Percentiles rank a stretch among this genome's conserved stretches.
These are phyloP conservation scores for Microcebus lehilahytsara DNA, from an alignment of 2,113 vertebrate species.

Conservation along the genomic window DNA sequence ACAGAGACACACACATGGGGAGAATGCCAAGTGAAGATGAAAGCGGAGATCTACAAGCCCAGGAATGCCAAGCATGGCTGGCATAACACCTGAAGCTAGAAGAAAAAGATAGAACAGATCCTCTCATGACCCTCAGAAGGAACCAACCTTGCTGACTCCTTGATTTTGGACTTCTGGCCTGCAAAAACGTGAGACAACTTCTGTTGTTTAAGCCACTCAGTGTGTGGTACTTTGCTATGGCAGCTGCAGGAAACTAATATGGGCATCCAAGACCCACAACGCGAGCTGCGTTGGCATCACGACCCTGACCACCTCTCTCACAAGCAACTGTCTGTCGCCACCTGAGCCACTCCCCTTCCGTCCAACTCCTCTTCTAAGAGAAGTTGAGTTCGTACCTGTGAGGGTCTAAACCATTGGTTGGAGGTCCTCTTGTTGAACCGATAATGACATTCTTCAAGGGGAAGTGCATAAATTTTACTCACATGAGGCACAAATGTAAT, in stretches of 20 bases:
- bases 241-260: background rate
- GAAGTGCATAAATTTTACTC: background rate
- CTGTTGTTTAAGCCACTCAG: background rate
- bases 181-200: background rate
- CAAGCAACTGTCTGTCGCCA: background rate
- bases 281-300: background rate
- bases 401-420: background rate
- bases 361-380: background rate
- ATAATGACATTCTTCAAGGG: background rate
- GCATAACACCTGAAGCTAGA: background rate
- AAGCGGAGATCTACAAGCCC: background rate
- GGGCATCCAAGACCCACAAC: background rate
- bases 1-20: background rate
- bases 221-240: background rate
- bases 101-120: background rate
- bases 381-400: background rate
- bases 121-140: background rate
- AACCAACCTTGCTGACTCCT: background rate
- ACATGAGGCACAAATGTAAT: background rate
- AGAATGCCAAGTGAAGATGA: background rate
- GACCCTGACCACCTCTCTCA: background rate
- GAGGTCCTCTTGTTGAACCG: background rate
- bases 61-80: background rate
- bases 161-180: background rate
- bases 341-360: fast-evolving